Base-by-base conservation (phyloP, 2,888 invertebrate species). In the Entomobrya multifasciata region DNA sequence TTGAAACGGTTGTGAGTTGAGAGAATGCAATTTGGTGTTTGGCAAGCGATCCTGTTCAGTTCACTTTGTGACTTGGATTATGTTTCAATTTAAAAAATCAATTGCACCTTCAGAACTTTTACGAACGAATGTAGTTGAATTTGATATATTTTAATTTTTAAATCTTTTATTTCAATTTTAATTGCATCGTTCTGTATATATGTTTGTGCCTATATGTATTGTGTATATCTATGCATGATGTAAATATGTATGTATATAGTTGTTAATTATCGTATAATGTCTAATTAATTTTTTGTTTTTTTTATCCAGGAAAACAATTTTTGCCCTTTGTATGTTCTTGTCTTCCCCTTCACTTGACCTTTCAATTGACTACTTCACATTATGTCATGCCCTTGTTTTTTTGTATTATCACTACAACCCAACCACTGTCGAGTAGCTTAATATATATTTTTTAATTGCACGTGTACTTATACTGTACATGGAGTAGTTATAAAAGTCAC, bases 291-390 rank as follows among this genome's bases (percentile, higher is more conserved):
- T 30, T 65, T 65, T 65, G 5, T 65, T 11, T 65, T 65, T 65
- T 65, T 41, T 27, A 30, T 65, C 65, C 11, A 65, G 65, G 65
- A 65, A 41, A 25, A 6, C 57, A 41, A 27, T 22, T 41, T 65
- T 65, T 65, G 30, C 11, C 20, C 65, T 65, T 36, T 65, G 36
- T 36, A 36, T 36, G n/a, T n/a, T n/a, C n/a, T n/a, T 57, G 62
- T 36, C 65, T 65, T 65, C 65, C 65, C 65, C 65, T 65, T 65
- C 2, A 17, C 15, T 41, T 65, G 65, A 65, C 65, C 65, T 65
- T 65, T 65, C 30, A 13, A 15, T 27, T 25, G 62, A n/a, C n/a
- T 49, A n/a, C 25, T 57, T 60, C 15, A 27, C 20, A 27, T 17
- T 36, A 13, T 65, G 1, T 65, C 41, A 25, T 60, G 27, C 15